Conservation (phyloP, 2,888 invertebrate genomes). For the Drosophila aldrichi region DNA sequence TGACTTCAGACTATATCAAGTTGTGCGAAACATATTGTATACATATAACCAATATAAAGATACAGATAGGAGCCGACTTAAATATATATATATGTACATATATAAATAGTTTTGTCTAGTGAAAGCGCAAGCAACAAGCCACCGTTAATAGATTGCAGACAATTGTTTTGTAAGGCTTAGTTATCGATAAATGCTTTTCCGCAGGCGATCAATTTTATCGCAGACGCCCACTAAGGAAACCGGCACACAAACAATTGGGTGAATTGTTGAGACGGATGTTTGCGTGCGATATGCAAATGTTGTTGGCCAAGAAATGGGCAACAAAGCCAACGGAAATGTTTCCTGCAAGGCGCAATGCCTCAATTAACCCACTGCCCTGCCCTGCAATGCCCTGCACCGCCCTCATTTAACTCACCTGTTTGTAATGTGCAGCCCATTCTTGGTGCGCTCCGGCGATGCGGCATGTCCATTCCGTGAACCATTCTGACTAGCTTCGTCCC, state of each 20-base stretch:
- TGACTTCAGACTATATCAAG: neutral
- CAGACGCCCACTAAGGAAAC: conserved; percentile 24
- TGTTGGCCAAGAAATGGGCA: conserved; percentile 67
- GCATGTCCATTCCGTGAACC: conserved; percentile 46
- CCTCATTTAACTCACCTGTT: conserved; percentile 79
- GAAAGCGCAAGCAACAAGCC: conserved; percentile 51
- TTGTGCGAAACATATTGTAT: conserved; percentile 8
- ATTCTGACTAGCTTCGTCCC: conserved; percentile 50
- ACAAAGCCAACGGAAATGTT: conserved; percentile 77
- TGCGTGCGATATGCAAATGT: conserved; percentile 77
- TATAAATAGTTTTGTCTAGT: neutral
- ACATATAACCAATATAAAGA: conserved; percentile 1
- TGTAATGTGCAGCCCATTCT: conserved; percentile 80
- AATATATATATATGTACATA: neutral
- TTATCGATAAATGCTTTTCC: conserved; percentile 61
- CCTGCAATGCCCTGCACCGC: conserved; percentile 13
- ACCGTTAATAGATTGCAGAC: conserved; percentile 45
- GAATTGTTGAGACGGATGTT: conserved; percentile 52
- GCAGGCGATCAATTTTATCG: conserved; percentile 54
- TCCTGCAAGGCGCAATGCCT: conserved; percentile 70
- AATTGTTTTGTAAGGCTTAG: conserved; percentile 32
- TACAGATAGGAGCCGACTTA: conserved; percentile 3
- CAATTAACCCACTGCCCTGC: conserved; percentile 52
- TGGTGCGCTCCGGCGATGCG: conserved; percentile 62
- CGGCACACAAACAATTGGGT: conserved; percentile 34